Evolutionary conservation across 1,140 invertebrate genomes (phyloP).

Genomic region (Helicorthomorpha holstii): DNA sequence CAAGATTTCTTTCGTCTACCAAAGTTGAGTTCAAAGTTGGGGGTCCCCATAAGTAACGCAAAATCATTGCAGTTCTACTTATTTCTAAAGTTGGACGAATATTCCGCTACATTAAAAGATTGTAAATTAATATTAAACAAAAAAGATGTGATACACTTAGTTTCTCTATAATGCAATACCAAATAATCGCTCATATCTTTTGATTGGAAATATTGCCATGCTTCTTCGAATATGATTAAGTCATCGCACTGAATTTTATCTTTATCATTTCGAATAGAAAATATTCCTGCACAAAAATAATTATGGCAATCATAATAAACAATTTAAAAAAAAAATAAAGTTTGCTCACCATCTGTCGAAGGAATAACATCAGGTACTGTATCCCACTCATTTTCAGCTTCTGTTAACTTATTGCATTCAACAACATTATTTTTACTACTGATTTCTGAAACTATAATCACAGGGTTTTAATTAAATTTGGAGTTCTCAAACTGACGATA

Average conservation of each 20-base stretch:
- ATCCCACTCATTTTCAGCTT: conserved; percentile 14
- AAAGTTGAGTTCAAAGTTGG: conserved; percentile 25
- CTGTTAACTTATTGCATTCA: too few species aligned
- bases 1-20: conserved; percentile 24
- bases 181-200: neutral
- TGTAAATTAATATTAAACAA: neutral
- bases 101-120: neutral
- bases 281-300: neutral
- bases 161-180: too few species aligned
- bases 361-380: conserved; percentile 13
- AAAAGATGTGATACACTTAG: too few species aligned
- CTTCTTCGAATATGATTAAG: neutral
- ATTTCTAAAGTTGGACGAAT: neutral
- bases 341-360: neutral
- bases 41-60: conserved; percentile 19
- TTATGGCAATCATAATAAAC: neutral
- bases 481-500: too few species aligned
- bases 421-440: too few species aligned
- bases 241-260: neutral
- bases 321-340: neutral
- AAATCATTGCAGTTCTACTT: neutral
- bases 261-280: neutral
- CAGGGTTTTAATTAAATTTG: too few species aligned
- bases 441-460: too few species aligned
- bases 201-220: neutral